Percentiles rank a stretch among this genome's conserved stretches.
These are phyloP conservation scores for Hylaeus anthracinus DNA, from an alignment of 1,140 invertebrate species.

Conservation along the genomic window DNA sequence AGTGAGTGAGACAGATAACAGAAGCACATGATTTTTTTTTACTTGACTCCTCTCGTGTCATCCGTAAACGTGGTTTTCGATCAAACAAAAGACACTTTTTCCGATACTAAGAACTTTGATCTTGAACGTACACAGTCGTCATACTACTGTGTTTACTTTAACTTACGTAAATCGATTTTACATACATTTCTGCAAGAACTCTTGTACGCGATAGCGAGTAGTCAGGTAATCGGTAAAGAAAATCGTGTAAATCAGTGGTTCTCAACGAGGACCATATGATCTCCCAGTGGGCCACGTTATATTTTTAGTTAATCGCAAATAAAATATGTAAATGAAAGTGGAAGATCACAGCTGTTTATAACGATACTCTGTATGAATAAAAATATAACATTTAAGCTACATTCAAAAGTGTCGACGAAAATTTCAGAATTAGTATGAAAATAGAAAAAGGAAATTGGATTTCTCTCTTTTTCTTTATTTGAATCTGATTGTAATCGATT, in stretches of 20 bases:
- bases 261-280: not conserved
- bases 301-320: too few relatives aligned
- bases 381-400: too few relatives aligned
- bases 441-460: too few relatives aligned
- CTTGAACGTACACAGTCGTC: not conserved
- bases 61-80: not conserved
- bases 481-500: too few relatives aligned
- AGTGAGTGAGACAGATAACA: not conserved
- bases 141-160: not conserved
- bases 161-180: slow-evolving; percentile 21
- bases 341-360: too few relatives aligned
- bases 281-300: too few relatives aligned
- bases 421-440: too few relatives aligned
- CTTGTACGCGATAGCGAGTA: not conserved
- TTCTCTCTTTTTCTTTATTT: too few relatives aligned
- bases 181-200: not conserved
- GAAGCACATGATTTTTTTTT: not conserved
- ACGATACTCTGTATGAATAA: too few relatives aligned
- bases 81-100: not conserved
- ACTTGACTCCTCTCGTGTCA: not conserved
- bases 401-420: too few relatives aligned
- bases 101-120: not conserved
- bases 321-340: too few relatives aligned
- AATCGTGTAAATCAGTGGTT: not conserved
- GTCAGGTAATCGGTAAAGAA: too few relatives aligned